Percentiles rank a stretch among this genome's conserved stretches.
Evolutionary conservation across 2,797 vertebrate species (phyloP).

Genomic region (Chaenodraco wilsoni): DNA sequence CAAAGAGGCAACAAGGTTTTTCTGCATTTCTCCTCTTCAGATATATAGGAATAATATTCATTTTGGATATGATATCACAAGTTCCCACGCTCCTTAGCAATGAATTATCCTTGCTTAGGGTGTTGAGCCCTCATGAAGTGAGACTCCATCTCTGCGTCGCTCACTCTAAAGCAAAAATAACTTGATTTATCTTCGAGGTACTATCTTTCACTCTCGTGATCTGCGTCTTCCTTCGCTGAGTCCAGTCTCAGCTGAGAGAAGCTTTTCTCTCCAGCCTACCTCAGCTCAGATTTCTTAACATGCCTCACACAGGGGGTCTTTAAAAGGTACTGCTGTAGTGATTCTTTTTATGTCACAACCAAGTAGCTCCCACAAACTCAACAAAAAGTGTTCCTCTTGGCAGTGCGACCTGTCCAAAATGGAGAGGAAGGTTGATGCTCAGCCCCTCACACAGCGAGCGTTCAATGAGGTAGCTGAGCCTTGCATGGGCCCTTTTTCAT

Average conservation of each 20-base stretch:
- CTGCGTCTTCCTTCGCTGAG: constrained; percentile 69
- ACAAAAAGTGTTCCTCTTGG: constrained; percentile 34
- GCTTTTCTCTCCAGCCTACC: constrained; percentile 82
- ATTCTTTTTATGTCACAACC: constrained; percentile 51
- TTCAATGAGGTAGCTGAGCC: constrained; percentile 69
- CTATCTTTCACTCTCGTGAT: constrained; percentile 59
- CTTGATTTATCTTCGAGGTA: constrained; percentile 73
- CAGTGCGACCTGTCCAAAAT: constrained; percentile 48
- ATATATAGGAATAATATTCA: constrained; percentile 54
- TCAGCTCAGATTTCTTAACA: constrained; percentile 83
- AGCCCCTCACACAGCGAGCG: constrained; percentile 50
- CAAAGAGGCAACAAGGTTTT: constrained; percentile 39
- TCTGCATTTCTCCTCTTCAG: constrained; percentile 42
- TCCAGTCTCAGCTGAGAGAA: constrained; percentile 71
- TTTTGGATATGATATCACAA: constrained; percentile 40
- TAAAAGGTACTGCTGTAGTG: constrained; percentile 82
- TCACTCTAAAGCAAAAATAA: constrained; percentile 44
- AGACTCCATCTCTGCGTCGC: constrained; percentile 54
- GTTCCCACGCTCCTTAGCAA: constrained; percentile 56
- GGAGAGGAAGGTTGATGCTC: constrained; percentile 57
- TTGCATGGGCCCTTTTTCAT: constrained; percentile 77
- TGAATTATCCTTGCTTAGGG: constrained; percentile 57
- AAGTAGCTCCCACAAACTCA: constrained; percentile 68
- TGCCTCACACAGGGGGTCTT: constrained; percentile 68
- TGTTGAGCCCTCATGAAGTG: constrained; percentile 62